Percentiles rank a stretch among this genome's conserved stretches.
Conservation (phyloP, 2,888 invertebrate species). For the Stegana nigrithorax region DNA sequence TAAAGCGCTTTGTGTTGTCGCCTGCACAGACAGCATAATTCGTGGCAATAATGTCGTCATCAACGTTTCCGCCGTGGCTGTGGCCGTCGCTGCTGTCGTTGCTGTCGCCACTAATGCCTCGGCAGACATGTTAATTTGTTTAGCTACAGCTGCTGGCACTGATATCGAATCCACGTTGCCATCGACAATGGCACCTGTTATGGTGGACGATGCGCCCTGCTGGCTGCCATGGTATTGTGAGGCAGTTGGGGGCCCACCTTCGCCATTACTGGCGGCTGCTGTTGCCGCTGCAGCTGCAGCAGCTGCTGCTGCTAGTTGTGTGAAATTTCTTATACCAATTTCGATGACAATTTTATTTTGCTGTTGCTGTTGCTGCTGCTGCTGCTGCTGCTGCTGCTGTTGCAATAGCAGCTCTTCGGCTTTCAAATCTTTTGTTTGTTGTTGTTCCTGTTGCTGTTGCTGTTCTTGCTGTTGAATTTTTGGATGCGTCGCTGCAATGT, state of each 20-base stretch:
- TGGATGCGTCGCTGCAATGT: conserved; percentile 65
- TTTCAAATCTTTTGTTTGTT: neutral
- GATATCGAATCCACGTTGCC: conserved; percentile 66
- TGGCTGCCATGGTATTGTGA: neutral
- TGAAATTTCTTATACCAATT: conserved; percentile 59
- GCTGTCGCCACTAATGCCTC: conserved; percentile 9
- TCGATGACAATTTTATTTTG: conserved; percentile 65
- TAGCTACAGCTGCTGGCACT: conserved; percentile 49
- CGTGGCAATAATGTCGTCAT: conserved; percentile 3
- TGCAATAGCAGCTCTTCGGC: neutral
- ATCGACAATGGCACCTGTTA: conserved; percentile 55
- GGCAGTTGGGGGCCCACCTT: conserved; percentile 35
- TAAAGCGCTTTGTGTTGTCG: neutral
- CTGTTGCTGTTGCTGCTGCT: conserved; percentile 21
- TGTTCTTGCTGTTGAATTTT: conserved; percentile 43
- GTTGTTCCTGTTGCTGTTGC: conserved; percentile 13
- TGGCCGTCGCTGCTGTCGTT: conserved; percentile 23
- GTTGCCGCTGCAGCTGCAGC: conserved; percentile 12
- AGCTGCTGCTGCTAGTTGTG: conserved; percentile 30
- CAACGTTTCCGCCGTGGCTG: neutral
- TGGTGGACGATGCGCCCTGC: too few relatives aligned
- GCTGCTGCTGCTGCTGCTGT: conserved; percentile 22
- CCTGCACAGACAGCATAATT: too few relatives aligned
- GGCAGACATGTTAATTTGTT: too few relatives aligned
- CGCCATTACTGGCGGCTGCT: conserved; percentile 39